Evolutionary conservation across 2,888 invertebrate genomes (phyloP), one percentile per base, ranked within the genome.

Genomic region (Tenthredo scrophulariae): DNA sequence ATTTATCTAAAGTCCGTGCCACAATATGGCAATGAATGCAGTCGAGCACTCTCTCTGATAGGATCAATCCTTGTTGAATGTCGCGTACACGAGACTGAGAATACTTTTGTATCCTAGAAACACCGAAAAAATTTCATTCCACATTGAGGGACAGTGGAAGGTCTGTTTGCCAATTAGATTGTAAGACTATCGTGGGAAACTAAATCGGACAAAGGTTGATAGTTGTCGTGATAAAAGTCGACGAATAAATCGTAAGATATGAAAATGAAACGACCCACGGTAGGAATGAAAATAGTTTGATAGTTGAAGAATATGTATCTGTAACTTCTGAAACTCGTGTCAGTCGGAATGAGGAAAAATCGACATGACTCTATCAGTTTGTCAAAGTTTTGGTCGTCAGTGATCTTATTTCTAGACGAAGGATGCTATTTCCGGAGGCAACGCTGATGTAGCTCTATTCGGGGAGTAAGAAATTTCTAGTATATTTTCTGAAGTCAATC

Each of bases 401-500:
- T 62, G 22, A 26, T 62, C n/a, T 58, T 62, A 62, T 80, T 80
- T 40, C 80, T 62, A 22, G 62, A 62, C 37, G 62, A 22, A 40
- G 2, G 80, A 80, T 58, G 62, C 80, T 80, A 80, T 80, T 58
- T 80, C 37, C 58, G 37, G 62, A 58, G 62, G 22, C 62, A 80
- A 9, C 6, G 40, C n/a, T 62, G 58, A 80, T 62, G 37, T 80
- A 58, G 58, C 37, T 62, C 9, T 37, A 80, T 80, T 40, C 58
- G 37, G 40, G 40, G 79, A 62, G 40, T n/a, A 15, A 7, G 22
- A 46, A 62, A 22, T 50, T 50, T 62, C 58, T 40, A 50, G 77
- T 22, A 43, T 80, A 80, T 80, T 80, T 80, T 40, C 40, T 40
- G 26, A 50, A 83, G 83, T 70, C 83, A 70, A 83, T 83, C 83